Conservation (phyloP, 2,797 vertebrate genomes). For the Benthosema pterotum region DNA sequence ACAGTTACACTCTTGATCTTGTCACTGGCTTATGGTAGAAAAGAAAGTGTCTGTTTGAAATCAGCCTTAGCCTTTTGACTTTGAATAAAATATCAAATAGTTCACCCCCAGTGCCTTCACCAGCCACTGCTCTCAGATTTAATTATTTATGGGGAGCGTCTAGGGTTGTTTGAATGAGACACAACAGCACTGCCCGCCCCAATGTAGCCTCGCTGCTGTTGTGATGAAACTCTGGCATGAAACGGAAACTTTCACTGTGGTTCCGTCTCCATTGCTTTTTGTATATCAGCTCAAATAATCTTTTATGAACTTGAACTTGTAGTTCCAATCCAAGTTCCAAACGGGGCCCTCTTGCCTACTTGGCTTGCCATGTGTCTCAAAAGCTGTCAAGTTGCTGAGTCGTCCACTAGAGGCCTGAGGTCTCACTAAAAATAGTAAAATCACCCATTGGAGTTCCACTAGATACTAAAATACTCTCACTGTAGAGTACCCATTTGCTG, state of each 20-base stretch:
- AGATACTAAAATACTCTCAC: no score
- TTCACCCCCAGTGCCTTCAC: conserved; percentile 65
- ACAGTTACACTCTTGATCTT: conserved; percentile 49
- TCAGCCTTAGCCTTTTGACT: conserved; percentile 80
- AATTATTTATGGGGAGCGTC: conserved; percentile 80
- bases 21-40: conserved; percentile 32
- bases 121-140: conserved; percentile 59
- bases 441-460: no score
- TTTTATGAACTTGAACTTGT: no score
- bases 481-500: no score
- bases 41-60: conserved; percentile 58
- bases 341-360: no score
- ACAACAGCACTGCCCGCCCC: conserved; percentile 59
- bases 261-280: not conserved
- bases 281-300: not conserved
- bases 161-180: conserved; percentile 71
- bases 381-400: no score
- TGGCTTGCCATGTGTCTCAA: no score
- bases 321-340: no score
- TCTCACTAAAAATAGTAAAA: no score
- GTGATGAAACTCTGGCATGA: not conserved
- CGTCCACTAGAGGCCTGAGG: no score
- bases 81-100: conserved; percentile 79
- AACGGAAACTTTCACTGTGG: not conserved
- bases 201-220: conserved; percentile 27